A percentile compares a stretch with the other conserved stretches of the same genome.
Conservation (phyloP, 2,113 vertebrate species). For the Mobula birostris region DNA sequence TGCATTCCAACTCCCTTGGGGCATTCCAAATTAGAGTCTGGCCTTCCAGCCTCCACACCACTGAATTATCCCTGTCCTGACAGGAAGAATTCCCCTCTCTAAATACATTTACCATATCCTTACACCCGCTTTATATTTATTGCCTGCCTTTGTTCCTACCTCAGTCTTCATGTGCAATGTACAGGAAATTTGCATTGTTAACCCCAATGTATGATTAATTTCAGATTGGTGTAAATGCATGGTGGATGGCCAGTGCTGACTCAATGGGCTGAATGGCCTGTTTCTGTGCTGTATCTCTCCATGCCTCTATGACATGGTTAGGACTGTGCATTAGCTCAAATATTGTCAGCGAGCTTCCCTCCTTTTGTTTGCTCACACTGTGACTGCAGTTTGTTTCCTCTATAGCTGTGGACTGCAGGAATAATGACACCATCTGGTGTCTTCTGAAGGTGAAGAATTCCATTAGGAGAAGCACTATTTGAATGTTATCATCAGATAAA, state of each 20-base stretch:
- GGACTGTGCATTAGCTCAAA: neutral
- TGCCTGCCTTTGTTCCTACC: neutral
- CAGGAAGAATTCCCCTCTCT: neutral
- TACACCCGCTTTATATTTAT: too few relatives aligned
- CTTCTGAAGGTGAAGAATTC: neutral
- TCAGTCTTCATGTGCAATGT: neutral
- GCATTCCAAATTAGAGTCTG: neutral
- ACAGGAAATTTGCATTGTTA: neutral
- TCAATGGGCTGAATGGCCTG: too few relatives aligned
- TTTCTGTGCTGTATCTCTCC: too few relatives aligned
- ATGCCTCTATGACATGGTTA: neutral
- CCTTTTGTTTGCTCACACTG: neutral
- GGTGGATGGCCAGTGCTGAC: too few relatives aligned
- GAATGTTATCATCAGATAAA: neutral
- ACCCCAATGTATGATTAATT: too few relatives aligned
- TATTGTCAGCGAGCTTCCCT: neutral
- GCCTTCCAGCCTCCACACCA: neutral
- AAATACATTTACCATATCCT: neutral
- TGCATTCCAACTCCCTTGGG: neutral
- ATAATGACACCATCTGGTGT: neutral
- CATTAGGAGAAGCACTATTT: neutral
- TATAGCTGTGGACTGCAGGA: neutral
- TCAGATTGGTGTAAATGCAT: too few relatives aligned
- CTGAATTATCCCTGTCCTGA: neutral
- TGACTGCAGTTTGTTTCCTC: neutral